Evolutionary conservation across 2,888 invertebrate genomes (phyloP).

Genomic region (Acanthosoma haemorrhoidale): DNA sequence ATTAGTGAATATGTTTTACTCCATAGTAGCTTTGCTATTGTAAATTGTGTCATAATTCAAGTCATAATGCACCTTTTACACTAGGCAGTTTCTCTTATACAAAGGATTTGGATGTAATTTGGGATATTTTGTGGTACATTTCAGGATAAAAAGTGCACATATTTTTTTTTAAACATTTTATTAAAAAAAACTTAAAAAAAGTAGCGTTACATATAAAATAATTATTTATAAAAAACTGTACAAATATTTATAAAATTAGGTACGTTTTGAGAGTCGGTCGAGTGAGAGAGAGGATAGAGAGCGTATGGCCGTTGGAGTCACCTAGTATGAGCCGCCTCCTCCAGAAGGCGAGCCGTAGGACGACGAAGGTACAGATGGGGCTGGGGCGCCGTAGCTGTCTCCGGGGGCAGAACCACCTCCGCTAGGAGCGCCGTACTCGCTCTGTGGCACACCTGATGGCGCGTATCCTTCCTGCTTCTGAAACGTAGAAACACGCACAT

Average conservation of each 20-base stretch:
- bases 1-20: too few species aligned
- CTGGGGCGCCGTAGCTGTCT: conserved; percentile 59
- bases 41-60: too few species aligned
- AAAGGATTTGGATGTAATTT: too few species aligned
- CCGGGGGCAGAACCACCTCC: conserved; percentile 47
- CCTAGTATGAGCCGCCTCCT: conserved; percentile 31
- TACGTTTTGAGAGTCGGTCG: not conserved
- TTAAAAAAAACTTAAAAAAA: conserved; percentile 34
- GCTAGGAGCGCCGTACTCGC: conserved; percentile 52
- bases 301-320: conserved; percentile 25
- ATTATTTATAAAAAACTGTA: conserved; percentile 33
- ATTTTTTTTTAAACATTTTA: conserved; percentile 28
- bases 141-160: not conserved
- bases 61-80: too few species aligned
- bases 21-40: too few species aligned
- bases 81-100: too few species aligned
- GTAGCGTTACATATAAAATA: conserved; percentile 34
- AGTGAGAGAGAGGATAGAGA: not conserved
- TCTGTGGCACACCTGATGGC: conserved; percentile 49
- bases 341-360: conserved; percentile 33
- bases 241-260: conserved; percentile 37
- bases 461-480: conserved; percentile 59
- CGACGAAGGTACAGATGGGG: conserved; percentile 39
- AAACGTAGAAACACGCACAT: too few species aligned
- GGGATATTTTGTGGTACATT: too few species aligned